Conservation (phyloP, 2,888 invertebrate genomes). For the Atethmia centrago region DNA sequence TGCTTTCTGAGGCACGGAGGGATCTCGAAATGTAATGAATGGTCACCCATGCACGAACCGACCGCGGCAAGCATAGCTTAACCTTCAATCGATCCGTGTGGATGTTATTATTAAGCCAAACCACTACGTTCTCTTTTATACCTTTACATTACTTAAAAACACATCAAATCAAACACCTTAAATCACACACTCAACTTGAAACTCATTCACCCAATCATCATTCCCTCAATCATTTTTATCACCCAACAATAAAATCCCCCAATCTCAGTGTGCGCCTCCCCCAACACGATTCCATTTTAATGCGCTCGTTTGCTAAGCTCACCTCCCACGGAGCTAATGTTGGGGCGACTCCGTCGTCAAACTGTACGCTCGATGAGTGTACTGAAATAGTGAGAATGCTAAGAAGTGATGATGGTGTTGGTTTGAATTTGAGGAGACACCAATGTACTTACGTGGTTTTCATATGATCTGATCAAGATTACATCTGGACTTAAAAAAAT, state of each 20-base stretch:
- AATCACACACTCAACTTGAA: slow-evolving; percentile 37
- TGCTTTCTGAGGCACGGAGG: no score
- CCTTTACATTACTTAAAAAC: background rate
- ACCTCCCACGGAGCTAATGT: slow-evolving; percentile 63
- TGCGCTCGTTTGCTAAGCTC: slow-evolving; percentile 68
- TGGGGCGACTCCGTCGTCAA: slow-evolving; percentile 54
- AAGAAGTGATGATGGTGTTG: background rate
- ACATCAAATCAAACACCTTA: background rate
- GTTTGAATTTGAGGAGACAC: no score
- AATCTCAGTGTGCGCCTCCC: slow-evolving; percentile 53
- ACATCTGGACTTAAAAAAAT: no score
- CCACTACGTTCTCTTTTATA: background rate
- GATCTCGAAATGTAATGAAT: no score
- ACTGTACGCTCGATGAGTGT: slow-evolving; percentile 36
- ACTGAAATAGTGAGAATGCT: slow-evolving; percentile 34
- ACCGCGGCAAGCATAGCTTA: no score
- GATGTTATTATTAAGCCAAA: no score
- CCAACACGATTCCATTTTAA: slow-evolving; percentile 65
- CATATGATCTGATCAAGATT: no score
- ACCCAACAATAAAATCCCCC: slow-evolving; percentile 40
- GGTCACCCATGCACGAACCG: no score
- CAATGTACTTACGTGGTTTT: no score
- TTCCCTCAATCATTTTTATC: slow-evolving; percentile 28
- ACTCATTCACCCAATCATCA: slow-evolving; percentile 22
- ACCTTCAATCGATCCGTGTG: no score